These are phyloP conservation scores for Drosophila mimetica DNA, from an alignment of 2,888 invertebrate species.

Conservation along the genomic window DNA sequence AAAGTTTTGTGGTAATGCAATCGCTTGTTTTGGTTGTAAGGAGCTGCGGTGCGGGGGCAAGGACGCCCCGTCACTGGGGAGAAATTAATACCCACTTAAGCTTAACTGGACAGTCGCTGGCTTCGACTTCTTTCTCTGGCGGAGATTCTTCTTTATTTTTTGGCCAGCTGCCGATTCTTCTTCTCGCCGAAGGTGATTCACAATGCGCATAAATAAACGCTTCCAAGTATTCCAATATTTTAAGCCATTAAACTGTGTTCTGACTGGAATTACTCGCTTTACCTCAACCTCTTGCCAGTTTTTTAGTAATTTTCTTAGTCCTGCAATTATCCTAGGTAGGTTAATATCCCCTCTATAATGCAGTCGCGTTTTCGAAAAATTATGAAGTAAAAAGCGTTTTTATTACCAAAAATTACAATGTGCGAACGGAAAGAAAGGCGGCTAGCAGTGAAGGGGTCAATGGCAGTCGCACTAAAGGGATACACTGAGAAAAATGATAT, in stretches of 20 bases:
- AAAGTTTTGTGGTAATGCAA: slow-evolving; percentile 71
- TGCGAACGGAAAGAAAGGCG: slow-evolving; percentile 47
- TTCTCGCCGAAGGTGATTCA: slow-evolving; percentile 64
- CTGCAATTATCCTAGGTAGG: slow-evolving; percentile 61
- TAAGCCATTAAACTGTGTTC: slow-evolving; percentile 4
- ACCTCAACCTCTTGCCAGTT: neutral
- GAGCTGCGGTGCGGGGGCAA: slow-evolving; percentile 16
- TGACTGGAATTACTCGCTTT: slow-evolving; percentile 8
- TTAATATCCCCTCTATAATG: slow-evolving; percentile 31
- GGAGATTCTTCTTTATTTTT: slow-evolving; percentile 21
- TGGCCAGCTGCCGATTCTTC: slow-evolving; percentile 20
- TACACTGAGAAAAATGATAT: slow-evolving; percentile 7
- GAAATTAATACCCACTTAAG: slow-evolving; percentile 83
- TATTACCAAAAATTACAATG: slow-evolving; percentile 81
- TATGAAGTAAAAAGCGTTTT: slow-evolving; percentile 70
- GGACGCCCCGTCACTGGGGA: slow-evolving; percentile 63
- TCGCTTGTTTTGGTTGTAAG: slow-evolving; percentile 44
- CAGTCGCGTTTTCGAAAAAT: slow-evolving; percentile 60
- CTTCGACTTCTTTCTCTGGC: slow-evolving; percentile 16
- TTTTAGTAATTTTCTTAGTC: slow-evolving; percentile 13
- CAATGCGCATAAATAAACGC: slow-evolving; percentile 55
- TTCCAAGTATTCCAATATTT: slow-evolving; percentile 9
- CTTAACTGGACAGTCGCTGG: slow-evolving; percentile 68
- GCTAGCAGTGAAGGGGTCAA: slow-evolving; percentile 57
- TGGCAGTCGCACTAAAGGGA: slow-evolving; percentile 38